Conservation (phyloP, 2,113 vertebrate species). For the Hemicordylus capensis region DNA sequence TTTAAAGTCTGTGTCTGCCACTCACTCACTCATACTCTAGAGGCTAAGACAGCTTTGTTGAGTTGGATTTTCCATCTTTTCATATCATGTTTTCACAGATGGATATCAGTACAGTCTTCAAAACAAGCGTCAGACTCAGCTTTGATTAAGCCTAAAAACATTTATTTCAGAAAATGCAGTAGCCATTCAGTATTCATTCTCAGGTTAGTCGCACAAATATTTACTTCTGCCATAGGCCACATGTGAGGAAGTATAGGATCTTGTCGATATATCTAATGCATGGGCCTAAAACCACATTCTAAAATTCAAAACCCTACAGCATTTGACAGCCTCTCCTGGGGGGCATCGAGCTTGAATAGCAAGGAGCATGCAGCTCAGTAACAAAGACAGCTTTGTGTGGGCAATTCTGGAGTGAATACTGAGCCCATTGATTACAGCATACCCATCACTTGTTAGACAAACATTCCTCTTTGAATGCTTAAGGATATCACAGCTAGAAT, state of each 20-base stretch:
- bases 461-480: conserved; percentile 12
- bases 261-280: conserved; percentile 22
- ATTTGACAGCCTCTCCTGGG: conserved; percentile 18
- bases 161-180: background rate
- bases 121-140: background rate
- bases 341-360: background rate
- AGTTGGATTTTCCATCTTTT: background rate
- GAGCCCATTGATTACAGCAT: background rate
- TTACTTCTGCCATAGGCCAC: conserved; percentile 19
- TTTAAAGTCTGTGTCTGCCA: background rate
- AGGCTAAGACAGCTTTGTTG: background rate
- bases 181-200: background rate
- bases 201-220: background rate
- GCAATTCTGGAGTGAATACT: background rate
- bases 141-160: background rate
- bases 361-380: conserved; percentile 29
- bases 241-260: conserved; percentile 22
- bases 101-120: background rate
- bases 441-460: background rate
- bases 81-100: background rate
- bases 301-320: conserved; percentile 13
- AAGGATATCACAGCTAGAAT: background rate
- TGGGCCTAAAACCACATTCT: background rate
- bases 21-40: background rate
- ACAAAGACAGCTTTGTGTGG: background rate